phyloP scores from a whole-genome alignment of 2,113 vertebrate genomes.

The Tupaia chinensis region DNA sequence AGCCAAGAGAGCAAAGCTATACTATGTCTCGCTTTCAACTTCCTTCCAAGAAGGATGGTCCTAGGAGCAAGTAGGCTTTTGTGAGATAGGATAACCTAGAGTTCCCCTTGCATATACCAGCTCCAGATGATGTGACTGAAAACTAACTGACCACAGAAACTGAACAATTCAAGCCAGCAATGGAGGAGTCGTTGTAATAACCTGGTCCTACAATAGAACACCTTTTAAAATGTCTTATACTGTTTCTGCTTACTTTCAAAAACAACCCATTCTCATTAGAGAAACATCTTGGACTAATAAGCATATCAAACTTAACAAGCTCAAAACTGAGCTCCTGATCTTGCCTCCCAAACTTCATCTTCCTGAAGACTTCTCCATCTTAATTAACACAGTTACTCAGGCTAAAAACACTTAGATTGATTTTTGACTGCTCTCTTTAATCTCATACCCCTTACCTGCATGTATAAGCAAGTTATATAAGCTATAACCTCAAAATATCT shows the following conservation, averaged over 20 bases:
- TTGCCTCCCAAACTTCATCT: background rate
- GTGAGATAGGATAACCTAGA: background rate
- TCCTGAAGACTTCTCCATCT: background rate
- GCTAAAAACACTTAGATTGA: background rate
- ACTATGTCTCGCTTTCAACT: background rate
- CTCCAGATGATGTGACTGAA: constrained; percentile 55
- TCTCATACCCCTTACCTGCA: background rate
- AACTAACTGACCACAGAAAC: constrained; percentile 35
- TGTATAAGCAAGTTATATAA: background rate
- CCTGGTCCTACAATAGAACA: constrained; percentile 31
- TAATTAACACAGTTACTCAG: background rate
- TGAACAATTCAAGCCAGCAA: constrained; percentile 40
- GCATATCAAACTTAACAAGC: background rate
- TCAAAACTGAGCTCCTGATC: constrained; percentile 21
- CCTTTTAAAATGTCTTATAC: constrained; percentile 49
- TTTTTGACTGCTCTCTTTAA: background rate
- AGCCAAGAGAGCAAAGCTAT: background rate
- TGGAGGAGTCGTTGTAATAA: constrained; percentile 45
- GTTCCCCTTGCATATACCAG: background rate
- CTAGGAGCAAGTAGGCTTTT: background rate
- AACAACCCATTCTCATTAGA: constrained; percentile 51
- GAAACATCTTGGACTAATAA: constrained; percentile 40
- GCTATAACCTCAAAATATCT: background rate
- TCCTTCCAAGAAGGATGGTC: constrained; percentile 38
- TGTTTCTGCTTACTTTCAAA: constrained; percentile 57